These are phyloP conservation scores for Anthophora plumipes DNA, from an alignment of 2,888 invertebrate species.

Conservation along the genomic window DNA sequence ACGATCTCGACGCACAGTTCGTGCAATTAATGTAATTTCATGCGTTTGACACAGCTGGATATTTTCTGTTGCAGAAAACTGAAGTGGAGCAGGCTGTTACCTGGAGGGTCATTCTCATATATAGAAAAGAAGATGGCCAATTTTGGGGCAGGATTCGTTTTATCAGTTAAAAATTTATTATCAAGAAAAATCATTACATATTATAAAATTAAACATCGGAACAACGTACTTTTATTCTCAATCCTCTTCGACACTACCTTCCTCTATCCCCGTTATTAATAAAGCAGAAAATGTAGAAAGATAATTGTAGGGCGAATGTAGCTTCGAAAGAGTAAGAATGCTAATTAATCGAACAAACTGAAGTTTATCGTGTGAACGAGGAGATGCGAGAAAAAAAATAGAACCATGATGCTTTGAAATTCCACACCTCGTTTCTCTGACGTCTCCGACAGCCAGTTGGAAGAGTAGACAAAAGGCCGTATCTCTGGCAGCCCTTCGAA, in stretches of 20 bases:
- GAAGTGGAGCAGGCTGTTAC: too few relatives aligned
- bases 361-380: not conserved
- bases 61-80: too few relatives aligned
- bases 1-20: too few relatives aligned
- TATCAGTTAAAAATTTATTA: not conserved
- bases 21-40: too few relatives aligned
- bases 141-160: not conserved
- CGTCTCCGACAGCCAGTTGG: slow-evolving; percentile 33
- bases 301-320: too few relatives aligned
- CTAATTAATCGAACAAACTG: too few relatives aligned
- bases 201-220: not conserved
- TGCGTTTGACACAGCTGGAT: too few relatives aligned
- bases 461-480: slow-evolving; percentile 44
- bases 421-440: slow-evolving; percentile 41
- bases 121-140: too few relatives aligned
- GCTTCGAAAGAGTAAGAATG: too few relatives aligned
- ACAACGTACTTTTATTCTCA: not conserved
- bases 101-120: too few relatives aligned
- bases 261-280: too few relatives aligned
- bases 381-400: slow-evolving; percentile 36
- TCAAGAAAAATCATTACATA: not conserved
- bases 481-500: slow-evolving; percentile 54
- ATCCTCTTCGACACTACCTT: not conserved
- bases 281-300: not conserved
- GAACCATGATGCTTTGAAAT: slow-evolving; percentile 57